Evolutionary conservation across 2,797 vertebrate species (phyloP), one percentile per base, ranked within the genome.

Genomic region (Thaleichthys pacificus): DNA sequence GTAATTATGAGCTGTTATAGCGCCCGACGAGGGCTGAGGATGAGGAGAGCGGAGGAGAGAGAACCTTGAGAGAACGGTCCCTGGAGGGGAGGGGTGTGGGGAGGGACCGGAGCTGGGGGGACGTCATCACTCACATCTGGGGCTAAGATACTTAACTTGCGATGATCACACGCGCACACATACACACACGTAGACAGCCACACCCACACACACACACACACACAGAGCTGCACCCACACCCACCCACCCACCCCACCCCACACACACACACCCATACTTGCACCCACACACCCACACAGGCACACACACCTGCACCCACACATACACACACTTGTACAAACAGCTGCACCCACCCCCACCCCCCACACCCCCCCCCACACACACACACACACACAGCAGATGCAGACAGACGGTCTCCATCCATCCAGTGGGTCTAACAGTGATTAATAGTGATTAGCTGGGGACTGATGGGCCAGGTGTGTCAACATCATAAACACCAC

Each of bases 1-100:
- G 91, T 91, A 91, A 91, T 87, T 89, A 91, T 88, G 89, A 90
- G 88, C 87, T 84, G 84, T 89, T 87, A 84, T 80, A 87, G 86
- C 68, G 77, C 68, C 56, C 81, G 83, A 72, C 67, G 61, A 56
- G 63, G 75, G 72, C 85, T 74, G 80, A 83, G 82, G 83, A 88
- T 79, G 79, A 85, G 58, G 57, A 76, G 6, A 57, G 82, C 74
- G 75, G 81, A 85, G 82, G 28, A n/a, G 61, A 30, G 24, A 11
- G 47, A 62, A 11, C 76, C 77, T 79, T 66, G 58, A 67, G 17
- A 9, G 78, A 66, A 74, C 77, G 77, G 69, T 75, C 88, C 83
- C 86, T 66, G 64, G 85, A 87, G 88, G 83, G 30, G 71, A 3
- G 32, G 1, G 0, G 19, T 0, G 15, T n/a, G 14, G 24, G 21